Base-by-base conservation (phyloP, 2,888 invertebrate species). In the Malthinus flaveolus region DNA sequence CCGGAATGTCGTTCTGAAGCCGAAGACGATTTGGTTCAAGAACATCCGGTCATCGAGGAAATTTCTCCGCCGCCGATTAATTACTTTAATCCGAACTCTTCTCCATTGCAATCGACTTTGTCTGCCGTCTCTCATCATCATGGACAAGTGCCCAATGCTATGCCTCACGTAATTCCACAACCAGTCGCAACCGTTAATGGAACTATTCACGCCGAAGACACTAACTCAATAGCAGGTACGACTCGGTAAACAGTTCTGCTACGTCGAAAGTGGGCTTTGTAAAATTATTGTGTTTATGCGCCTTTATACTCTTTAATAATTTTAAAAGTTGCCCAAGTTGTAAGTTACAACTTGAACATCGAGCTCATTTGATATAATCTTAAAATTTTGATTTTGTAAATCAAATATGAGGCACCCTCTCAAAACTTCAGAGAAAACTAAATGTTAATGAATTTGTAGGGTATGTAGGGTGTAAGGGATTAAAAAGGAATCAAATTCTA, bases 1-100 rank as follows among this genome's bases (percentile, higher is more conserved):
- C 76, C 75, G 11, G 82, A 81, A 52, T 82, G 81, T 39, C 84
- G 85, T 44, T 85, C 87, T 39, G 88, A 88, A 72, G 83, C 82
- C 47, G 89, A 88, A 71, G 88, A 87, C 69, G 88, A 88, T 66
- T 82, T 79, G 62, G 77, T 60, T 35, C 65, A 64, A 45, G 69
- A 68, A 36, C 63, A 65, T 9, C 66, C 64, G 15, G 56, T 58
- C 15, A 48, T 65, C 44, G 62, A 56, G 7, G 69, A 69, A 42
- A 66, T 69, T 51, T 51, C 58, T 46, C 71, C 69, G 59, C 70
- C 66, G 57, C 69, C 66, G 5, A 59, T 67, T n/a, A 68, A 68
- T 7, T 76, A 73, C 53, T 76, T 72, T 66, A 71, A 67, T 56
- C 72, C 73, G 0, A 71, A 59, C 50, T 64, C 68, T 34, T 68